phyloP scores from a whole-genome alignment of 2,888 invertebrate genomes.

The Eilema depressum region DNA sequence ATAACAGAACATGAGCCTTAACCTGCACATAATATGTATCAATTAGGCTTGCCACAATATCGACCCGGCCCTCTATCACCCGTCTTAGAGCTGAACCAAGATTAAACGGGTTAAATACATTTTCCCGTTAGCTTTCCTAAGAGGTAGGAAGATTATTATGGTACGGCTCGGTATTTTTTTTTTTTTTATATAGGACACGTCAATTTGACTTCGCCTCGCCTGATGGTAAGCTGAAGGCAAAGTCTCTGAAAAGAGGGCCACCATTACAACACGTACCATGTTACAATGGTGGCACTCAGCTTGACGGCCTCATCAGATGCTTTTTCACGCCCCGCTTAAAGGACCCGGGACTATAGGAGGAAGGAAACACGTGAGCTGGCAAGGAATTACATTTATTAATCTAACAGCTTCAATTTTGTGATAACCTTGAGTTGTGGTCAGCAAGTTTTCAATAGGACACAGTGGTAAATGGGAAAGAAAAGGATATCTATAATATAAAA shows the following conservation, averaged over 20 bases:
- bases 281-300: no score
- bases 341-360: no score
- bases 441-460: not conserved
- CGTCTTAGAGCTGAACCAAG: conserved; percentile 3
- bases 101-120: conserved; percentile 9
- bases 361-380: no score
- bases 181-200: no score
- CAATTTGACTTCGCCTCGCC: no score
- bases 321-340: no score
- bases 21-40: conserved; percentile 4
- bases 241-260: no score
- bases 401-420: not conserved
- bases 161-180: not conserved
- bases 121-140: not conserved
- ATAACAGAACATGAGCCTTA: not conserved
- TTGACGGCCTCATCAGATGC: no score
- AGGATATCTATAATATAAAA: no score
- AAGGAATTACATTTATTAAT: not conserved
- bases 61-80: conserved; percentile 8
- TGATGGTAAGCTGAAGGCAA: no score
- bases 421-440: not conserved
- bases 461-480: not conserved
- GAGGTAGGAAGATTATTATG: not conserved
- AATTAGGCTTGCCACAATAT: conserved; percentile 10
- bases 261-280: no score